These are phyloP conservation scores for Zapus hudsonius DNA, from an alignment of 2,113 vertebrate genomes.

Conservation along the genomic window DNA sequence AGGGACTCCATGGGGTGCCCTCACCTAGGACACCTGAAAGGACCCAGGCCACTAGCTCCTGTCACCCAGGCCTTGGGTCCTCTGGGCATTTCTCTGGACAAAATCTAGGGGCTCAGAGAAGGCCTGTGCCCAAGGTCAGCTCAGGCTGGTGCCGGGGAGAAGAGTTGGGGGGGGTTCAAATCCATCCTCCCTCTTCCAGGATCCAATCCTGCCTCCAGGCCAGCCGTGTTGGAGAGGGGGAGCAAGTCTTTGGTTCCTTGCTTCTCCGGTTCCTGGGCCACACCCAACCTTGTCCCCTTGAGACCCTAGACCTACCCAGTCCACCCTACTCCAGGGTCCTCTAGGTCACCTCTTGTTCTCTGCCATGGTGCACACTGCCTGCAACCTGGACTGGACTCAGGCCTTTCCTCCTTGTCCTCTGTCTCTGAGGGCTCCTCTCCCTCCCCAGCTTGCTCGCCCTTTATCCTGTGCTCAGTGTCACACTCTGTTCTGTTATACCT, in stretches of 20 bases:
- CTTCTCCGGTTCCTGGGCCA: background rate
- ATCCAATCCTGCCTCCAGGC: too few relatives aligned
- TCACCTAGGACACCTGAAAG: background rate
- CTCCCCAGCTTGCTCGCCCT: background rate
- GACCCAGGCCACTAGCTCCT: background rate
- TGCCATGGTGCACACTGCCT: background rate
- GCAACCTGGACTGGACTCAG: too few relatives aligned
- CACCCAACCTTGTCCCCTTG: too few relatives aligned
- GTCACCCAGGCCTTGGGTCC: background rate
- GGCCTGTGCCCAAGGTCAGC: background rate
- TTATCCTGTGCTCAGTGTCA: background rate
- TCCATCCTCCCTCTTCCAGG: background rate
- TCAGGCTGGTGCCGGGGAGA: background rate
- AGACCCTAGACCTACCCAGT: background rate
- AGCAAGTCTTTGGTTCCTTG: background rate
- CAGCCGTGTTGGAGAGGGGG: fast-evolving
- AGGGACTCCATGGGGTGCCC: background rate
- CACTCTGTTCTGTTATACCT: background rate
- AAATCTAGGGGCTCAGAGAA: background rate
- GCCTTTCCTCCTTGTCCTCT: background rate
- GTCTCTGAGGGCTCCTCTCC: background rate
- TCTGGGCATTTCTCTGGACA: background rate
- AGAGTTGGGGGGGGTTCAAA: background rate
- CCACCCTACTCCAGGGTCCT: background rate
- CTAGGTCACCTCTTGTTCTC: background rate